A percentile compares a stretch with the other conserved stretches of the same genome.
phyloP scores from a whole-genome alignment of 2,113 vertebrate genomes.

The Stigmatopora nigra region DNA sequence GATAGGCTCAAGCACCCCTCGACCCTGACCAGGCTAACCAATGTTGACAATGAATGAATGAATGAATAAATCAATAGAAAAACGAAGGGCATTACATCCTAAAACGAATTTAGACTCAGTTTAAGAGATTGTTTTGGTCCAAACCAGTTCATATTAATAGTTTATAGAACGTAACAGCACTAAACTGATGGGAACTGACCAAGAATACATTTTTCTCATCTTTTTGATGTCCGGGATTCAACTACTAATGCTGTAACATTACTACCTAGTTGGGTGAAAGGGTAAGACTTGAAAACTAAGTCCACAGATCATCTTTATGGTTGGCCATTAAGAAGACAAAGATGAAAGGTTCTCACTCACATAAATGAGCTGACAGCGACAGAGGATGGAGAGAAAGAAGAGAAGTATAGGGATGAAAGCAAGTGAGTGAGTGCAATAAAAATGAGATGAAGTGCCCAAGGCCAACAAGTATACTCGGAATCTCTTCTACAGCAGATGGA shows the following conservation, averaged over 20 bases:
- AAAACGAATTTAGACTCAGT: background rate
- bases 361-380: conserved; percentile 54
- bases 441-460: conserved; percentile 47
- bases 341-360: conserved; percentile 62
- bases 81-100: background rate
- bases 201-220: background rate
- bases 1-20: no score
- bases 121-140: background rate
- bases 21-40: no score
- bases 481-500: conserved; percentile 4
- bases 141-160: background rate
- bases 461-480: conserved; percentile 27
- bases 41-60: no score
- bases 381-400: conserved; percentile 25
- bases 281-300: conserved; percentile 44
- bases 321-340: conserved; percentile 52
- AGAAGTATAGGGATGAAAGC: conserved; percentile 26
- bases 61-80: background rate
- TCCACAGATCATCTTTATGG: conserved; percentile 63
- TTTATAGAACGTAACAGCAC: background rate
- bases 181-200: background rate
- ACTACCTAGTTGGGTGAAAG: conserved; percentile 45
- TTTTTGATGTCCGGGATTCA: background rate
- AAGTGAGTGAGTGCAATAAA: conserved; percentile 39
- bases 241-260: conserved; percentile 30